Base-by-base conservation (phyloP, 2,888 invertebrate species). In the Sclerodermus sp. region DNA sequence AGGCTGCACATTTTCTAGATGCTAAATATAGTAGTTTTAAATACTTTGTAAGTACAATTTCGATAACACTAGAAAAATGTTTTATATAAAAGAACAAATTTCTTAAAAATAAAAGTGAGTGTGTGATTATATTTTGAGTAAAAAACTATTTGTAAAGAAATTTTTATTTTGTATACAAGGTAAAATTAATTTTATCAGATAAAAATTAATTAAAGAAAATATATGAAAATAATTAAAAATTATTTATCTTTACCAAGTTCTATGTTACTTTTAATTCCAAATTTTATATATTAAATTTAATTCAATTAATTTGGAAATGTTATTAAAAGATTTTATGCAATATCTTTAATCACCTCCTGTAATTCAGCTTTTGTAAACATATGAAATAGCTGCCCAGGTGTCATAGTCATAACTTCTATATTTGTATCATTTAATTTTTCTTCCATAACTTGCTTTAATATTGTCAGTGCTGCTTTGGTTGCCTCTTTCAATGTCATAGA, bases 361-460 rank as follows among this genome's bases (percentile, higher is more conserved):
- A 97, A 87, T 76, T 96, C 93, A 55, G 91, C 91, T 79, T 93
- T 90, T 1, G 87, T 82, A 73, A 89, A 91, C 92, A 96, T 93
- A 67, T 93, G 90, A 81, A 95, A 97, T 67, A 90, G 82, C 16
- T 84, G 85, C 17, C 82, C 83, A 0, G 90, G 89, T 0, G 94
- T 96, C 84, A 97, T 93, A 31, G 93, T 93, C 78, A 95, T 94
- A 60, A 97, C 93, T 82, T 99, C 99, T 46, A 99, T 96, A 79
- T 99, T 99, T 48, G 90, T 93, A 53, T 95, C 91, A 54, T 91
- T 97, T 1, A 99, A 81, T 79, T 98, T 99, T 78, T 99, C 99
- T 77, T 99, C 99, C 99, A 99, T 99, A 0, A 99, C 98, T 81
- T 99, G 98, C 78, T 99, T 99, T 16, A 99, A 82, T 67, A 98